Percentiles rank a stretch among this genome's conserved stretches.
phyloP scores from a whole-genome alignment of 2,797 vertebrate species.

The Acropternis orthonyx region DNA sequence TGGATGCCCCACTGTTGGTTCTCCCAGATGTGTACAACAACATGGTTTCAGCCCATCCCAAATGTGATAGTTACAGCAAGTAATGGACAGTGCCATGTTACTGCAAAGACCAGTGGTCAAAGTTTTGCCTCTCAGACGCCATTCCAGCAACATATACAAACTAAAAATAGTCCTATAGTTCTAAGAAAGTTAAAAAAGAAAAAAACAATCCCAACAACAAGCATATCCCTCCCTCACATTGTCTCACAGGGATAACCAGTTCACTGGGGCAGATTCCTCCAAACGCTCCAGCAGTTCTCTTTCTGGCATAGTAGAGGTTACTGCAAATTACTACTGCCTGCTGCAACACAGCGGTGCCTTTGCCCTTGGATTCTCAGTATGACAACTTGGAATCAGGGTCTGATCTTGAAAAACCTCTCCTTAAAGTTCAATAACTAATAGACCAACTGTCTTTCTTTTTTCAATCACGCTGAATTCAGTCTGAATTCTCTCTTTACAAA shows the following conservation, averaged over 20 bases:
- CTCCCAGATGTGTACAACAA: background rate
- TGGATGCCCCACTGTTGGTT: background rate
- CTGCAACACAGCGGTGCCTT: background rate
- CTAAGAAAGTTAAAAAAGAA: background rate
- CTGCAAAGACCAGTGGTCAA: background rate
- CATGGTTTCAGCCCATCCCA: background rate
- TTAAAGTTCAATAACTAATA: background rate
- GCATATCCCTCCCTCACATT: background rate
- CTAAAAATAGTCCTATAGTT: background rate
- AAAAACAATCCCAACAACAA: background rate
- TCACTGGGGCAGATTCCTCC: background rate
- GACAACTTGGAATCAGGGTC: background rate
- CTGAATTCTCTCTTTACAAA: background rate
- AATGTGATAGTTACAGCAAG: background rate
- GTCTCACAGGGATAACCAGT: background rate
- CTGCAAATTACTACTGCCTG: background rate
- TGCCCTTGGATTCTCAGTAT: background rate
- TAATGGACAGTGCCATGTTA: accelerated
- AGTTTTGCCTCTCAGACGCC: background rate
- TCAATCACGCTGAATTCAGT: background rate
- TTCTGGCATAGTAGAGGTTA: background rate
- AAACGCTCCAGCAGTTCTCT: background rate
- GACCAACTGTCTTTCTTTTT: background rate
- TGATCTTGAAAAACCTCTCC: background rate
- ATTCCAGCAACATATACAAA: background rate